These are phyloP conservation scores for Lutjanus argentimaculatus DNA, from an alignment of 2,797 vertebrate species.

Conservation along the genomic window DNA sequence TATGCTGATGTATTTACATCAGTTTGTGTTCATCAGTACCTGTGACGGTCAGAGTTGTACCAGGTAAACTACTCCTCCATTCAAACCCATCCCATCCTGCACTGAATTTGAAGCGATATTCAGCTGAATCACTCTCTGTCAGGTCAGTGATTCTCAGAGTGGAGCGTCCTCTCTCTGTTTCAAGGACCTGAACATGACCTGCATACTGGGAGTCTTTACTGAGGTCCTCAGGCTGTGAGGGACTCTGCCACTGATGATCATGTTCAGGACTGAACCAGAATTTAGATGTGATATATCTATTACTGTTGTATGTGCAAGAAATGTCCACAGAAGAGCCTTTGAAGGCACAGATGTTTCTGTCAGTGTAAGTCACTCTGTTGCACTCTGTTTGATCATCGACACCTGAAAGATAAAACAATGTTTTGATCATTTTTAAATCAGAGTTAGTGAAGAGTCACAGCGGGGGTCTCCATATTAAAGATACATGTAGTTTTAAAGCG, in stretches of 20 bases:
- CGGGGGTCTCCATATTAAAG: no score
- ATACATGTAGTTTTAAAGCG: neutral
- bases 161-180: neutral
- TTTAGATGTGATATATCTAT: neutral
- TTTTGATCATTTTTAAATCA: neutral
- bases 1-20: neutral
- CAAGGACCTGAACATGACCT: neutral
- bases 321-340: neutral
- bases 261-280: neutral
- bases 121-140: slow-evolving; percentile 18
- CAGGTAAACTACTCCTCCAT: slow-evolving; percentile 5
- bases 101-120: slow-evolving; percentile 58
- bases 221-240: neutral
- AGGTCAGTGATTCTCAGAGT: neutral
- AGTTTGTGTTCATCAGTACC: slow-evolving; percentile 42
- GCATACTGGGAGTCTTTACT: neutral
- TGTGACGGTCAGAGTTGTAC: slow-evolving; percentile 63
- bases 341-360: neutral
- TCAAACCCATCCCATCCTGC: accelerated
- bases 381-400: neutral
- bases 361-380: neutral
- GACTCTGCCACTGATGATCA: neutral
- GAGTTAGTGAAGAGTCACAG: neutral
- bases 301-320: neutral
- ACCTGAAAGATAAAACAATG: neutral